phyloP scores from a whole-genome alignment of 2,888 invertebrate genomes.

The Nyleta sp. region DNA sequence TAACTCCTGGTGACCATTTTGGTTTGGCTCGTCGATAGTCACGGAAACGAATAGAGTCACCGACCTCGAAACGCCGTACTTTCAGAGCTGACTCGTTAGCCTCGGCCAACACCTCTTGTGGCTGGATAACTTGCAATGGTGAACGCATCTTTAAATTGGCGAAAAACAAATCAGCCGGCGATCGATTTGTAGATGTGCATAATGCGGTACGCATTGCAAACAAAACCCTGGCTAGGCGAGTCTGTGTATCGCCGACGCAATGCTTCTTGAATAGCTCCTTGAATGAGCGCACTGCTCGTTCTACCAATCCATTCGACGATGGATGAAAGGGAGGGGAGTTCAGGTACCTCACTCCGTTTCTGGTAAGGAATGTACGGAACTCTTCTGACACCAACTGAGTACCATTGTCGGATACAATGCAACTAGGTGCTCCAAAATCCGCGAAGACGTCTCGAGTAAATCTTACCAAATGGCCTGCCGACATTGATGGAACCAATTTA shows the following conservation, averaged over 20 bases:
- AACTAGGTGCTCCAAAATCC: background rate
- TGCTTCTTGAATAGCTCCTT: constrained; percentile 9
- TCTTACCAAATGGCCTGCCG: background rate
- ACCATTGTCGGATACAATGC: constrained; percentile 18
- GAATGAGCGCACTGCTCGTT: constrained; percentile 3
- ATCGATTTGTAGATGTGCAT: background rate
- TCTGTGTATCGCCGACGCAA: background rate
- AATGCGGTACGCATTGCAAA: constrained; percentile 17
- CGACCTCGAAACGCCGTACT: background rate
- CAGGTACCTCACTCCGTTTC: constrained; percentile 3
- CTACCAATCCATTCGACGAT: constrained; percentile 8
- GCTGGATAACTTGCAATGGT: background rate
- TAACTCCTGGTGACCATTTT: constrained; percentile 1
- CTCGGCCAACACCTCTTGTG: background rate
- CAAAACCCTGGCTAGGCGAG: constrained; percentile 17
- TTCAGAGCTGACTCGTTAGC: no score
- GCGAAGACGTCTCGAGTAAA: constrained; percentile 6
- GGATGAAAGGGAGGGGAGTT: constrained; percentile 22
- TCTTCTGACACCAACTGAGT: constrained; percentile 10
- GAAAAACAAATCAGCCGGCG: constrained; percentile 12
- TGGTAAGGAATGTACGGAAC: background rate
- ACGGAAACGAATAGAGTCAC: background rate
- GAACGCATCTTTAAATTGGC: background rate
- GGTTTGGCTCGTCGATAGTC: constrained; percentile 8
- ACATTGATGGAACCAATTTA: constrained; percentile 11